Evolutionary conservation across 2,888 invertebrate genomes (phyloP).

Genomic region (Pristionchus exspectatus): DNA sequence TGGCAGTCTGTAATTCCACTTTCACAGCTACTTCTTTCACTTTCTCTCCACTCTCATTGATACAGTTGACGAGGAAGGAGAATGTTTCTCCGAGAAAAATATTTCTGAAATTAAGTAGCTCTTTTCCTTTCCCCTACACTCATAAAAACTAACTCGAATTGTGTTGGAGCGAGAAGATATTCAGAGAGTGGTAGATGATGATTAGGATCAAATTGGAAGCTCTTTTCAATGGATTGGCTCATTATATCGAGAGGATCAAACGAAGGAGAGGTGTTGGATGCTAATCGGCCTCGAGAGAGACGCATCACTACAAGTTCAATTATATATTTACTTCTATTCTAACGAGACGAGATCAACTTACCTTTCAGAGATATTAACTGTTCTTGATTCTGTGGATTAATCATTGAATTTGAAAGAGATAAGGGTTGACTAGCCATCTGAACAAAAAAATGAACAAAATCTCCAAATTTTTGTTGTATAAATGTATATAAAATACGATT

Average conservation of each 20-base stretch:
- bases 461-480: background rate
- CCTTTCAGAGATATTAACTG: slow-evolving; percentile 58
- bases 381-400: slow-evolving; percentile 44
- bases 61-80: slow-evolving; percentile 96
- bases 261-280: slow-evolving; percentile 88
- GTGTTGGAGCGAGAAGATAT: slow-evolving; percentile 93
- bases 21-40: slow-evolving; percentile 86
- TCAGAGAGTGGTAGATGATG: slow-evolving; percentile 86
- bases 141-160: slow-evolving; percentile 86
- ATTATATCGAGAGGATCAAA: slow-evolving; percentile 82
- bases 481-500: background rate
- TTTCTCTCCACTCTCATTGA: slow-evolving; percentile 92
- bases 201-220: slow-evolving; percentile 53
- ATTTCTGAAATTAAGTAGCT: slow-evolving; percentile 83
- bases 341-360: background rate
- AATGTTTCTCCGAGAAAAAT: slow-evolving; percentile 98
- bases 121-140: background rate
- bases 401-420: slow-evolving; percentile 2
- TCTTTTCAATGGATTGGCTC: slow-evolving; percentile 60
- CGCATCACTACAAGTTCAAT: slow-evolving; percentile 87
- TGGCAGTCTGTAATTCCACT: slow-evolving; percentile 90
- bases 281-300: slow-evolving; percentile 91
- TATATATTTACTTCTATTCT: background rate
- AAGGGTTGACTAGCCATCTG: slow-evolving; percentile 23
- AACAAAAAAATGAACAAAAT: background rate